Percentiles rank a stretch among this genome's conserved stretches.
These are phyloP conservation scores for Lagria hirta DNA, from an alignment of 2,888 invertebrate genomes.

Conservation along the genomic window DNA sequence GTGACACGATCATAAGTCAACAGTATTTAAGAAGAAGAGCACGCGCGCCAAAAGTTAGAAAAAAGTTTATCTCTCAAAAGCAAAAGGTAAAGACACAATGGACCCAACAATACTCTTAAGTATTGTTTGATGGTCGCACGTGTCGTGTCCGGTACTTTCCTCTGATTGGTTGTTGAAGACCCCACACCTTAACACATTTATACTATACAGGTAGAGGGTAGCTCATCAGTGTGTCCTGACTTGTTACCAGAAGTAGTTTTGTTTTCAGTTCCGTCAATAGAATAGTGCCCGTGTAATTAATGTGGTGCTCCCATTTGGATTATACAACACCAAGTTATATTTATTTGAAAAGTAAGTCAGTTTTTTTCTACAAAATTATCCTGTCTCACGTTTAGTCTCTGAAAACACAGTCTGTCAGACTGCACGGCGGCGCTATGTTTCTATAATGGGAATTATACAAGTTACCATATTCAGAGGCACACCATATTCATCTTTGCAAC, in stretches of 20 bases:
- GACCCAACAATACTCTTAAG: conserved; percentile 38
- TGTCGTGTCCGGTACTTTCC: conserved; percentile 29
- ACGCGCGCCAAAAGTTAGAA: not conserved
- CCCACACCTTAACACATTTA: conserved; percentile 39
- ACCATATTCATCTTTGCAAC: conserved; percentile 5
- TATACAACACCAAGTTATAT: conserved; percentile 2
- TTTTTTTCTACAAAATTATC: too few species aligned
- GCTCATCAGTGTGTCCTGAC: conserved; percentile 23
- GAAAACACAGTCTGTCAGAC: conserved; percentile 38
- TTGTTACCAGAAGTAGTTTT: conserved; percentile 21
- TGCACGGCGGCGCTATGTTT: conserved; percentile 48
- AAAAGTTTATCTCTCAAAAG: conserved; percentile 34
- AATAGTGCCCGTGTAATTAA: conserved; percentile 4
- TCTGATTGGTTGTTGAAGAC: conserved; percentile 28
- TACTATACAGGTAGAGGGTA: conserved; percentile 42
- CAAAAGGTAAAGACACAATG: conserved; percentile 40
- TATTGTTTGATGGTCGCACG: conserved; percentile 35
- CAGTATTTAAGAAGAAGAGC: conserved; percentile 7
- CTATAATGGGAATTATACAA: conserved; percentile 44
- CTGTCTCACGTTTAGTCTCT: conserved; percentile 9
- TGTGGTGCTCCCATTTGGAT: conserved; percentile 8
- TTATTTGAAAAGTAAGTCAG: conserved; percentile 9
- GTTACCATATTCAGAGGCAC: conserved; percentile 46
- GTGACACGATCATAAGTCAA: conserved; percentile 12
- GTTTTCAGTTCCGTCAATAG: conserved; percentile 12